Evolutionary conservation across 1,140 invertebrate genomes (phyloP), one percentile per base, ranked within the genome.

Genomic region (Drosophila sulfurigaster): DNA sequence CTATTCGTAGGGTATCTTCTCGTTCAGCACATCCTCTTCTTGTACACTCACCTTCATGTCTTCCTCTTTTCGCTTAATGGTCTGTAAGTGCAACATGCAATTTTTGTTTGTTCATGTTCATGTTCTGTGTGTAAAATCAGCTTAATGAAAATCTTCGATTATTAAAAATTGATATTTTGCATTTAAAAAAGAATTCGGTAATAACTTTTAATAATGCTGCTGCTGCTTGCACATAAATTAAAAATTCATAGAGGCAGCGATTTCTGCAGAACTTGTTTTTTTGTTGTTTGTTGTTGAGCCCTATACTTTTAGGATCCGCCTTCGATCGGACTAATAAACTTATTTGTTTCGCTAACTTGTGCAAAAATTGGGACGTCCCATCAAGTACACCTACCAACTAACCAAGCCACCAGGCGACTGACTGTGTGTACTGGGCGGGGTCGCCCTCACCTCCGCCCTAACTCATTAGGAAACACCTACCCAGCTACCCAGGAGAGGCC

Each of bases 391-490:
- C 83, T 81, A 48, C 67, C 74, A 38, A 30, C 48, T 51, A 10
- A 32, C 32, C 32, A 32, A 32, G 5, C 32, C 7, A 8, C 32
- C 32, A 32, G 7, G 5, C 32, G 10, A 41, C 8, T 10, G 38
- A 13, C 46, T 45, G n/a, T 46, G 38, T 65, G 35, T 13, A 41
- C 35, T 46, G 56, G 71, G 68, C 78, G 85, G 77, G 54, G 68
- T 41, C 62, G 60, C 75, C 69, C 63, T 49, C 70, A 67, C 83
- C 81, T 85, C 83, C 74, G 83, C 75, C 74, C 45, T 64, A 81
- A 89, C 83, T 89, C 83, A 87, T 83, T 87, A 89, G 66, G 83
- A 78, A 69, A 87, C 83, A 87, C 85, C 85, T 89, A 78, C 83
- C 81, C 48, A 63, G 63, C 20, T 25, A 25, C 20, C 20, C 20